phyloP scores from a whole-genome alignment of 2,888 invertebrate species.

The Leuctra nigra region DNA sequence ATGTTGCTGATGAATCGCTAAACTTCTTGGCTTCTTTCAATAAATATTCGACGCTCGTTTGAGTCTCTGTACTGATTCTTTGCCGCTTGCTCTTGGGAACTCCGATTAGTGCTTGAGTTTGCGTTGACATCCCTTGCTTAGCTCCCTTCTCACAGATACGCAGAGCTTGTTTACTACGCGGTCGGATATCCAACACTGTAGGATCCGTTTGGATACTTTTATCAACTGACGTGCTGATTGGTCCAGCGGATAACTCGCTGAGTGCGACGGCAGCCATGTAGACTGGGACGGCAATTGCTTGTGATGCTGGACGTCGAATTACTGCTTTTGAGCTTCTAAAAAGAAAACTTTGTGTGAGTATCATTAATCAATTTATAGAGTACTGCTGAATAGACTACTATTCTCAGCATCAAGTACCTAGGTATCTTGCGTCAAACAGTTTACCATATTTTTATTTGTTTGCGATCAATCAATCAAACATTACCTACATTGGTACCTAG shows the following conservation, averaged over 20 bases:
- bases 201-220: slow-evolving; percentile 24
- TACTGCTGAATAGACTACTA: no score
- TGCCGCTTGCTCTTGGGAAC: slow-evolving; percentile 24
- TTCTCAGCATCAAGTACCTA: no score
- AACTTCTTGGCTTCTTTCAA: slow-evolving; percentile 32
- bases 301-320: background rate
- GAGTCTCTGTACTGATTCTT: slow-evolving; percentile 38
- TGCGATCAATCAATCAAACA: no score
- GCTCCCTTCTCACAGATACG: slow-evolving; percentile 29
- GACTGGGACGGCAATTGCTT: slow-evolving; percentile 20
- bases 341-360: no score
- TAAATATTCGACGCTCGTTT: slow-evolving; percentile 39
- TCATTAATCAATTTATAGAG: no score
- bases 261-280: slow-evolving; percentile 31
- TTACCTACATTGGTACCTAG: no score
- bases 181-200: slow-evolving; percentile 8
- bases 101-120: slow-evolving; percentile 38
- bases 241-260: slow-evolving; percentile 30
- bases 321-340: no score
- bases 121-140: slow-evolving; percentile 33
- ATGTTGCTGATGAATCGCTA: slow-evolving; percentile 25
- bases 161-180: slow-evolving; percentile 21
- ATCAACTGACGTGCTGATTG: background rate
- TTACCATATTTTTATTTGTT: no score
- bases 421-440: no score